Percentiles rank a stretch among this genome's conserved stretches.
Conservation (phyloP, 2,113 vertebrate genomes). For the Elanus axillaris region DNA sequence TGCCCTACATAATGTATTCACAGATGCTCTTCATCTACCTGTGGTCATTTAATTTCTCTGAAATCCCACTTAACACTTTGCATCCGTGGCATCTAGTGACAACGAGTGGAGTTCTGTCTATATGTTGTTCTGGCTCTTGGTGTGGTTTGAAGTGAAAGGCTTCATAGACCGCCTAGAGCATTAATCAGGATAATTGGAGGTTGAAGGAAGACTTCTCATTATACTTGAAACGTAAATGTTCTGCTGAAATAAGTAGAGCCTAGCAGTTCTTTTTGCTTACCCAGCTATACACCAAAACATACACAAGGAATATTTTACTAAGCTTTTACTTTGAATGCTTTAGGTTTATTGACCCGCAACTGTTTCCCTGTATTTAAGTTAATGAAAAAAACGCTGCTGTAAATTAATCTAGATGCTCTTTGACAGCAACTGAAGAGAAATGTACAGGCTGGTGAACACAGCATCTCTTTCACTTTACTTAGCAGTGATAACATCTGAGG, state of each 20-base stretch:
- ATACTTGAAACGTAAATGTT: not conserved
- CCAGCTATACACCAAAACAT: not conserved
- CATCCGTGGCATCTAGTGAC: not conserved
- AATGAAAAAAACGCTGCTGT: not conserved
- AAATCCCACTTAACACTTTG: not conserved
- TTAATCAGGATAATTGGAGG: not conserved
- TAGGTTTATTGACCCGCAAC: not conserved
- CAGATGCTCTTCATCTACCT: not conserved
- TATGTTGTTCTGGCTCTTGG: not conserved
- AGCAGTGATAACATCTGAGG: not conserved
- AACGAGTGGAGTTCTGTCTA: not conserved
- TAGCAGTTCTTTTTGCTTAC: not conserved
- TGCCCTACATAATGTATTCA: not conserved
- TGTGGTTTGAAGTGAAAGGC: not conserved
- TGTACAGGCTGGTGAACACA: not conserved
- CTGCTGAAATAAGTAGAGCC: not conserved
- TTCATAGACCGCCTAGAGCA: not conserved
- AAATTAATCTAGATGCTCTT: not conserved
- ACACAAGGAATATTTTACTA: not conserved
- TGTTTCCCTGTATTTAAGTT: not conserved
- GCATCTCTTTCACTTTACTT: not conserved
- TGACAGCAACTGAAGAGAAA: not conserved
- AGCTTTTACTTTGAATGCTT: not conserved
- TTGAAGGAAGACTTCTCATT: not conserved
- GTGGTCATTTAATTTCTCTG: not conserved